phyloP scores from a whole-genome alignment of 2,888 invertebrate species.

The Papilio demoleus region DNA sequence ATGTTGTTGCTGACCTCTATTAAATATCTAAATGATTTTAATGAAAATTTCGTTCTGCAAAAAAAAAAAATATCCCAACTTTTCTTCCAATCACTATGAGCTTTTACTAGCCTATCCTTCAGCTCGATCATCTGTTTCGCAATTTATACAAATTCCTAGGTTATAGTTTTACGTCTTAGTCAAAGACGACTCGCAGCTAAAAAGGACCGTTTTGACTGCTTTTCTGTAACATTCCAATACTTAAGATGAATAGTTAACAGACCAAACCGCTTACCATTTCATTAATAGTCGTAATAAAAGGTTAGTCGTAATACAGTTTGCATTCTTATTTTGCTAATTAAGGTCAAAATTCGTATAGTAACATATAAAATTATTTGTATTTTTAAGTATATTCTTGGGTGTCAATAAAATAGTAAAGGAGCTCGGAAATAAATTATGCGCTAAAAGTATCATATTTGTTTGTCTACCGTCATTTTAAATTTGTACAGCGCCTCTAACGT shows the following conservation, averaged over 20 bases:
- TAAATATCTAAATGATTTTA: no score
- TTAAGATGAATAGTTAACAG: slow-evolving; percentile 9
- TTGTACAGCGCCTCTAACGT: no score
- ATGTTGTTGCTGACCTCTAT: no score
- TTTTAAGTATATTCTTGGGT: background rate
- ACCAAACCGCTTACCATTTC: background rate
- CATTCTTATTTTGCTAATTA: no score
- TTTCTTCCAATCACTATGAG: no score
- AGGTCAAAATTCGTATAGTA: no score
- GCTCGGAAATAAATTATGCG: background rate
- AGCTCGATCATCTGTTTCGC: background rate
- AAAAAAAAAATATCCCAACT: no score
- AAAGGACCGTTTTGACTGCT: background rate
- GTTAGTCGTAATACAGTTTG: no score
- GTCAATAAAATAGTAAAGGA: background rate
- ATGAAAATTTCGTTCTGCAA: no score
- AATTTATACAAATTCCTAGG: background rate
- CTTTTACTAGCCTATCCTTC: no score
- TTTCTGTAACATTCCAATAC: background rate
- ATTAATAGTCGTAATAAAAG: background rate
- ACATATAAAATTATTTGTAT: no score
- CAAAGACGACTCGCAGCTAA: background rate
- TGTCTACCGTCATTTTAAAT: no score
- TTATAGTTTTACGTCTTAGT: background rate
- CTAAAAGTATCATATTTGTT: background rate